Evolutionary conservation across 2,888 invertebrate species (phyloP), one percentile per base, ranked within the genome.

Genomic region (Ichneumoninae sp.): DNA sequence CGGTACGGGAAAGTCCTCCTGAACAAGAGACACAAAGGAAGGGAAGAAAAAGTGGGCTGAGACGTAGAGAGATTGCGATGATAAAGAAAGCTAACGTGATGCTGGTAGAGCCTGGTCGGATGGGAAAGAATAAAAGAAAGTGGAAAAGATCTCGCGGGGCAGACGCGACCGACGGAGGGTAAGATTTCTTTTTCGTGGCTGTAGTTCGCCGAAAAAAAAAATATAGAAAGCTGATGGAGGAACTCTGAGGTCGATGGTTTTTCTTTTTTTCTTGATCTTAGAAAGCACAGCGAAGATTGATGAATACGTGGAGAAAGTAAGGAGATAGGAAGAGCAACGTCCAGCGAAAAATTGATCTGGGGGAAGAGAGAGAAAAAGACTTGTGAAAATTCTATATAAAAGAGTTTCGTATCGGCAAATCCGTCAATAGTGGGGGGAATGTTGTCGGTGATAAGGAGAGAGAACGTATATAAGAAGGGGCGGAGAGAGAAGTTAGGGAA

Each of bases 51-150:
- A 26, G 13, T 30, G 68, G 30, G 60, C n/a, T 63, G 22, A 40
- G 36, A 83, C 30, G 36, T 10, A 40, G 44, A 69, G 66, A 71
- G 79, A 79, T 78, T 36, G 26, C 63, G 70, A 70, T 40, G 36
- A 52, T 26, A 52, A 69, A 65, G 63, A 70, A 74, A 57, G 57
- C 71, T 40, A 69, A 66, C 71, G 71, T 33, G 73, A 73, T 73
- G 36, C 69, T 30, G 74, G 47, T 66, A 68, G 40, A 47, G 60
- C 52, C 47, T 22, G 22, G 36, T 16, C 5, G 44, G 30, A 10
- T 8, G n/a, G 33, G 30, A 75, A 65, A 19, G 10, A 54, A 19
- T 19, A 8, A 19, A 19, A 52, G 52, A 52, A 52, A 52, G 52
- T 52, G n/a, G 52, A n/a, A 52, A 22, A 22, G 22, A 54, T 54